phyloP scores from a whole-genome alignment of 37 sponge, comb jelly and placozoan species.

The Bolinopsis microptera region DNA sequence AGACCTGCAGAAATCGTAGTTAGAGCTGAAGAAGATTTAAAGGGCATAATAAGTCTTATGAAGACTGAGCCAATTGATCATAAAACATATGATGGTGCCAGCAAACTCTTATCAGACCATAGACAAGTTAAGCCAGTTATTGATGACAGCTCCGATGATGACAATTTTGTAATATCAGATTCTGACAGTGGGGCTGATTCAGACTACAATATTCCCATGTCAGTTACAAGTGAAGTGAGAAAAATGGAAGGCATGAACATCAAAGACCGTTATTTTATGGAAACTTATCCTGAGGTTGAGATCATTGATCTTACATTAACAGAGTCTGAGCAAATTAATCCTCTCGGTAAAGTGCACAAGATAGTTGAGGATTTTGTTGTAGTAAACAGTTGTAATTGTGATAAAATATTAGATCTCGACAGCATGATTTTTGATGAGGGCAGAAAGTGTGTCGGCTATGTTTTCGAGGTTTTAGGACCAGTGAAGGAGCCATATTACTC shows the following conservation, averaged over 20 bases:
- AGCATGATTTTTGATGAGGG: conserved; percentile 19
- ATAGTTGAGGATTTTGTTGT: conserved; percentile 63
- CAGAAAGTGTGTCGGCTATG: conserved; percentile 26
- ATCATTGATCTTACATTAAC: conserved; percentile 31
- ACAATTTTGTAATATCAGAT: neutral
- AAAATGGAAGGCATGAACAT: neutral
- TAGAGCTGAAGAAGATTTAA: neutral
- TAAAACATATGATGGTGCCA: neutral
- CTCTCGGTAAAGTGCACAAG: neutral
- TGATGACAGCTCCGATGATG: conserved; percentile 8
- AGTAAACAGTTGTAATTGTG: neutral
- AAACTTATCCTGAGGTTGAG: conserved; percentile 23
- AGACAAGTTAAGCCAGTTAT: neutral
- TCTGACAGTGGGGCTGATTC: neutral
- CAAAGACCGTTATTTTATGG: neutral
- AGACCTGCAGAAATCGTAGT: neutral
- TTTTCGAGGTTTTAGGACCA: conserved; percentile 48
- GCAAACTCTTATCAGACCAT: neutral
- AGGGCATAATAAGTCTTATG: neutral
- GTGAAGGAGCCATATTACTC: conserved; percentile 52
- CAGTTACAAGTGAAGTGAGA: neutral
- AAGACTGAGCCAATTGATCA: neutral
- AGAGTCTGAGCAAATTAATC: neutral
- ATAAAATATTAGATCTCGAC: conserved; percentile 28
- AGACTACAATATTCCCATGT: neutral